These are phyloP conservation scores for Bettongia penicillata DNA, from an alignment of 2,113 vertebrate species.

Conservation along the genomic window DNA sequence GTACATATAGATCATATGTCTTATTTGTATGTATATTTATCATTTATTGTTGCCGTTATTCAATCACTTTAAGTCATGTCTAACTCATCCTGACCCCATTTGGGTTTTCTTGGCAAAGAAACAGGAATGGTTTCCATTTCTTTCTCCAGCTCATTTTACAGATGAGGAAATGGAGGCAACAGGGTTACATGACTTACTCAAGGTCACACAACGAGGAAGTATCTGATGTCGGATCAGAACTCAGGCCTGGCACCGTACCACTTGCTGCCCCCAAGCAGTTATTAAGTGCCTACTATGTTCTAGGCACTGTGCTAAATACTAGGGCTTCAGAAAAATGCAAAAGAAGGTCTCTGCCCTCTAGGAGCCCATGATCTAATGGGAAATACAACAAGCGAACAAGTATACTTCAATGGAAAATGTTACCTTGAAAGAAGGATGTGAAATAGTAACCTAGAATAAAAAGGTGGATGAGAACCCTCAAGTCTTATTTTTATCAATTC, in stretches of 20 bases:
- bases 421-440: neutral
- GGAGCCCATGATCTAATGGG: neutral
- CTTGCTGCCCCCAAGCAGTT: neutral
- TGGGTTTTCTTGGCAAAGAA: neutral
- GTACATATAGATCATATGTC: no score
- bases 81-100: neutral
- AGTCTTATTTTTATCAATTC: fast-evolving
- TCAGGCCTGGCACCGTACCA: neutral
- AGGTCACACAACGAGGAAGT: neutral
- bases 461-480: fast-evolving
- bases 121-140: neutral
- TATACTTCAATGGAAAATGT: neutral
- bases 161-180: neutral
- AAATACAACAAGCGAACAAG: neutral
- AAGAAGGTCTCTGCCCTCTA: neutral
- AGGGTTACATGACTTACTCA: neutral
- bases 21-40: neutral
- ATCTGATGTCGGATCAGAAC: neutral
- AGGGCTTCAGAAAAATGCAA: neutral
- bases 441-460: fast-evolving
- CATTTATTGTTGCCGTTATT: neutral
- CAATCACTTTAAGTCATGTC: neutral
- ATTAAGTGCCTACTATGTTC: neutral
- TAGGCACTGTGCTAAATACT: neutral
- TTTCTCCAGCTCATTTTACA: neutral